A percentile compares a stretch with the other conserved stretches of the same genome.
phyloP scores from a whole-genome alignment of 2,113 vertebrate species.

The Sinosuthora webbiana region DNA sequence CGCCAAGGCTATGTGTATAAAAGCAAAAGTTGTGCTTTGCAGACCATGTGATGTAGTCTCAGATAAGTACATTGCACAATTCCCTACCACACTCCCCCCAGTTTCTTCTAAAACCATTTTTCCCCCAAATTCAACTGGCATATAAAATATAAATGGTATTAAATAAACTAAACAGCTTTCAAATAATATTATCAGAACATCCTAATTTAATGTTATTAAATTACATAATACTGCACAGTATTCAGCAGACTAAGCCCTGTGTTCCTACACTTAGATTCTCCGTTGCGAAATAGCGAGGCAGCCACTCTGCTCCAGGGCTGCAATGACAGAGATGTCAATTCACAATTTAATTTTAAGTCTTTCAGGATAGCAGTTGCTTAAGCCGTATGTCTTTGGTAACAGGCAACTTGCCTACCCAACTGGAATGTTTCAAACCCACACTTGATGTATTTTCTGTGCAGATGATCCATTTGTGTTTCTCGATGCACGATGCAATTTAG shows the following conservation, averaged over 20 bases:
- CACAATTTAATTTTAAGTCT: not conserved
- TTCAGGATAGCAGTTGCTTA: not conserved
- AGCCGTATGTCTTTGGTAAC: not conserved
- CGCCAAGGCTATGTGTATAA: constrained; percentile 42
- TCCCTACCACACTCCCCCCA: not conserved
- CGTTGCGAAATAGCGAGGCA: not conserved
- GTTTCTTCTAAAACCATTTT: constrained; percentile 16
- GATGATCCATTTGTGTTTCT: not conserved
- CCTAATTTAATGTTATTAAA: constrained; percentile 12
- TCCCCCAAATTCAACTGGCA: not conserved
- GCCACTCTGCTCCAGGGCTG: not conserved
- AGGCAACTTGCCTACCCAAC: not conserved
- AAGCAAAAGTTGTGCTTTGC: constrained; percentile 23
- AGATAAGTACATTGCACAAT: constrained; percentile 40
- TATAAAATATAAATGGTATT: not conserved
- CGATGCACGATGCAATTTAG: not conserved
- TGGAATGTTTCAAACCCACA: not conserved
- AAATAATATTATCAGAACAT: constrained; percentile 24
- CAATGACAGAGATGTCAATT: not conserved
- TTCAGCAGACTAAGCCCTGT: not conserved
- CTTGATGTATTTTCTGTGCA: not conserved
- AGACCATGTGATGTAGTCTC: not conserved
- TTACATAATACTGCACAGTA: not conserved
- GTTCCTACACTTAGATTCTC: not conserved
- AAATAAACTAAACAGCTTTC: constrained; percentile 2